phyloP scores from a whole-genome alignment of 2,113 vertebrate genomes.

The Puffinus mauretanicus region DNA sequence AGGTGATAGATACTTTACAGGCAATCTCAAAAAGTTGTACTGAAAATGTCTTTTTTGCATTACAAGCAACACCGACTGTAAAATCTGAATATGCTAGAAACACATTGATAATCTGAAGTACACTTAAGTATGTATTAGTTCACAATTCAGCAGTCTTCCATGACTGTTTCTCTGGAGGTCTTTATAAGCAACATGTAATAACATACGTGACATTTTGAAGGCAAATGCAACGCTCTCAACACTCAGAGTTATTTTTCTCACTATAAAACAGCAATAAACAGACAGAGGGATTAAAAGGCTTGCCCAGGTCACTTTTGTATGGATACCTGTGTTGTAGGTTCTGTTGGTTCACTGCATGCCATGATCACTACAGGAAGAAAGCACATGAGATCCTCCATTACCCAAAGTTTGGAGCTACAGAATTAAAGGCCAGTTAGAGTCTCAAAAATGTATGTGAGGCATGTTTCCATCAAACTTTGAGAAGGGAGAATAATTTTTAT shows the following conservation, averaged over 20 bases:
- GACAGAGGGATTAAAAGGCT: not conserved
- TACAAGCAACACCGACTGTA: not conserved
- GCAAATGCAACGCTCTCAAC: fast-evolving
- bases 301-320: not conserved
- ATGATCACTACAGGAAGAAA: not conserved
- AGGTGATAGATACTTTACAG: not conserved
- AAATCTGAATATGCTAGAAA: not conserved
- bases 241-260: not conserved
- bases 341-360: not conserved
- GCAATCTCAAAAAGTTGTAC: not conserved
- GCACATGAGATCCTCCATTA: not conserved
- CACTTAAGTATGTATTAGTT: not conserved
- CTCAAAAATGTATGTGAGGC: not conserved
- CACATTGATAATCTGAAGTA: not conserved
- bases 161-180: not conserved
- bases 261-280: not conserved
- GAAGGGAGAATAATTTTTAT: not conserved
- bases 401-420: not conserved
- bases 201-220: fast-evolving
- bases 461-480: not conserved
- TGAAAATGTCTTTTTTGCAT: not conserved
- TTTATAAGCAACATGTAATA: not conserved
- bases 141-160: not conserved
- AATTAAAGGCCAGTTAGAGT: not conserved
- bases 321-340: not conserved